Conservation (phyloP, 2,888 invertebrate species). For the Poecilus cupreus region DNA sequence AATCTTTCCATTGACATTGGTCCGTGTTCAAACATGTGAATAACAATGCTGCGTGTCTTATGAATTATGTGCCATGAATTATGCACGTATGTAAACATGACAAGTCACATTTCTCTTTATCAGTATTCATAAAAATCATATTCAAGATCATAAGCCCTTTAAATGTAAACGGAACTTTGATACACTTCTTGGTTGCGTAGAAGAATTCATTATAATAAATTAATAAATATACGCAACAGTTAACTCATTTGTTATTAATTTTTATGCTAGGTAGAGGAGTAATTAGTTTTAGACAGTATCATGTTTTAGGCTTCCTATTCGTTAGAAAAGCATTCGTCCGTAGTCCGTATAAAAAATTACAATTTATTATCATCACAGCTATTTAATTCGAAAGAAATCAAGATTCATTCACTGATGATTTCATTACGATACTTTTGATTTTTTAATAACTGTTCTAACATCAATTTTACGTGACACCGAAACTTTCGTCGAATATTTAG, state of each 20-base stretch:
- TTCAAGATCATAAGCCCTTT: slow-evolving; percentile 48
- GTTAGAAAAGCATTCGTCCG: too few relatives aligned
- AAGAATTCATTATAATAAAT: slow-evolving; percentile 30
- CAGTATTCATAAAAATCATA: slow-evolving; percentile 41
- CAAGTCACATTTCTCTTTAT: slow-evolving; percentile 10
- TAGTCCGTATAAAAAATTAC: too few relatives aligned
- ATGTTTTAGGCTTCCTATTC: too few relatives aligned
- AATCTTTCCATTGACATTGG: slow-evolving; percentile 37
- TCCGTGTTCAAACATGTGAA: slow-evolving; percentile 21
- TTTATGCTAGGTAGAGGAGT: not conserved
- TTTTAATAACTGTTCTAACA: too few relatives aligned
- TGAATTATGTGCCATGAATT: slow-evolving; percentile 36
- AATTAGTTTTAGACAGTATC: too few relatives aligned
- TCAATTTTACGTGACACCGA: too few relatives aligned
- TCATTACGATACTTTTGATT: too few relatives aligned
- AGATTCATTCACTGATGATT: too few relatives aligned
- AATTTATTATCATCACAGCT: too few relatives aligned
- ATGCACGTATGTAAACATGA: slow-evolving; percentile 44
- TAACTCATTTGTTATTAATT: too few relatives aligned
- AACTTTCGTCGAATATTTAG: too few relatives aligned
- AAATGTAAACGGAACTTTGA: slow-evolving; percentile 33
- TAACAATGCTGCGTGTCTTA: slow-evolving; percentile 24
- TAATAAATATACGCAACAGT: not conserved
- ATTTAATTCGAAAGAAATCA: too few relatives aligned
- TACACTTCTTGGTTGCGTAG: not conserved